Percentiles rank a stretch among this genome's conserved stretches.
Evolutionary conservation across 2,113 vertebrate species (phyloP).

Genomic region (Kobus ellipsiprymnus): DNA sequence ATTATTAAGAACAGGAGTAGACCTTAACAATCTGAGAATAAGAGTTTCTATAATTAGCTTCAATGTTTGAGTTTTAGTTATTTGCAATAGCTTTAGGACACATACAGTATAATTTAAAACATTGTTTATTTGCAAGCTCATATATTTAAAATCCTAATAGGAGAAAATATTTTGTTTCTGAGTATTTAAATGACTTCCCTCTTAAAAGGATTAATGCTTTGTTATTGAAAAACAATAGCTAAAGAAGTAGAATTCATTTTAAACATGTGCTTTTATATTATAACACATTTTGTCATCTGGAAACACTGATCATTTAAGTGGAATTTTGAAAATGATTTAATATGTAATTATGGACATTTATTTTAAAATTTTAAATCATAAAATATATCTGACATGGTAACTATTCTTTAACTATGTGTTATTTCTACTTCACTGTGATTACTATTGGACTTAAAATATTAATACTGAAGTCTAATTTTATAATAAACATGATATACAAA

Average conservation of each 20-base stretch:
- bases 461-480: neutral
- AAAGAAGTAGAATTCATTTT: neutral
- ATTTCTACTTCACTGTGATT: neutral
- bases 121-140: neutral
- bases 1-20: neutral
- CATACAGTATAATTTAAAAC: neutral
- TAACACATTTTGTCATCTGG: neutral
- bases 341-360: neutral
- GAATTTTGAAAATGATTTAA: neutral
- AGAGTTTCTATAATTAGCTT: neutral
- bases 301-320: neutral
- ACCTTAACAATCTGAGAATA: neutral
- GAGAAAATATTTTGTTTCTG: neutral
- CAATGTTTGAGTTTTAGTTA: neutral
- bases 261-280: neutral
- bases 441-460: neutral
- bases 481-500: neutral
- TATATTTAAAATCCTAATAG: neutral
- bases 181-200: neutral
- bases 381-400: neutral
- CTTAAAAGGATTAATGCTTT: neutral
- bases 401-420: neutral
- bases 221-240: neutral
- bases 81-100: neutral
- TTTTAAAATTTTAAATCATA: conserved; percentile 23